phyloP scores from a whole-genome alignment of 2,113 vertebrate species.

The Chitala chitala region DNA sequence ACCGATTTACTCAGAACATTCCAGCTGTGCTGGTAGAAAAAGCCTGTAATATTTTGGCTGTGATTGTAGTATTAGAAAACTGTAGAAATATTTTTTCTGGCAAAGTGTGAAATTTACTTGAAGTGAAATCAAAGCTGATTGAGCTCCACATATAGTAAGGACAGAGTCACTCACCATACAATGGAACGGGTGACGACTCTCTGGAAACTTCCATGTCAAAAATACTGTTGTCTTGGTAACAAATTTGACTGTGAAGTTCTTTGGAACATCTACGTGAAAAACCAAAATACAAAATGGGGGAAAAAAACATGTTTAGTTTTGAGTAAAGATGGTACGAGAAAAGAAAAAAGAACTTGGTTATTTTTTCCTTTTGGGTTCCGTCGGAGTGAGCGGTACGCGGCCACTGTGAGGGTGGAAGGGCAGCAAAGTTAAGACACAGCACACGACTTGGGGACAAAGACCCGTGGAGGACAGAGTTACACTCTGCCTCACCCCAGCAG shows the following conservation, averaged over 20 bases:
- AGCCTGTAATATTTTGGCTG: no score
- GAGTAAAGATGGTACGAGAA: constrained; percentile 11
- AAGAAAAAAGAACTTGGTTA: constrained; percentile 25
- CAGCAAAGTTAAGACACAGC: constrained; percentile 62
- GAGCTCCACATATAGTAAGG: no score
- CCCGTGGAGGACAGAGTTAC: constrained; percentile 54
- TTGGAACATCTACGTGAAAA: constrained; percentile 80
- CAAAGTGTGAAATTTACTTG: no score
- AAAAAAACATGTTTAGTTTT: constrained; percentile 21
- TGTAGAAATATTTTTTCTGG: no score
- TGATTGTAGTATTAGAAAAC: no score
- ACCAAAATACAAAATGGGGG: constrained; percentile 27
- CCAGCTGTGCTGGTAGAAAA: no score
- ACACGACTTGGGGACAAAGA: constrained; percentile 59
- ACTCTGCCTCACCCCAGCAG: constrained; percentile 43
- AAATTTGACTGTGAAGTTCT: constrained; percentile 97
- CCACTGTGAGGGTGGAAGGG: constrained; percentile 58
- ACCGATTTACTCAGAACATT: no score
- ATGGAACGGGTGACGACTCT: constrained; percentile 72
- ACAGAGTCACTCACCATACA: constrained; percentile 75
- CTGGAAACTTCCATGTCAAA: constrained; percentile 89
- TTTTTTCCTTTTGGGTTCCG: constrained; percentile 41
- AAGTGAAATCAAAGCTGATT: background rate
- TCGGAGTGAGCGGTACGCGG: constrained; percentile 49
- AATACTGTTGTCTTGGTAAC: constrained; percentile 88